Evolutionary conservation across 2,888 invertebrate genomes (phyloP).

Genomic region (Ennomos quercinarius): DNA sequence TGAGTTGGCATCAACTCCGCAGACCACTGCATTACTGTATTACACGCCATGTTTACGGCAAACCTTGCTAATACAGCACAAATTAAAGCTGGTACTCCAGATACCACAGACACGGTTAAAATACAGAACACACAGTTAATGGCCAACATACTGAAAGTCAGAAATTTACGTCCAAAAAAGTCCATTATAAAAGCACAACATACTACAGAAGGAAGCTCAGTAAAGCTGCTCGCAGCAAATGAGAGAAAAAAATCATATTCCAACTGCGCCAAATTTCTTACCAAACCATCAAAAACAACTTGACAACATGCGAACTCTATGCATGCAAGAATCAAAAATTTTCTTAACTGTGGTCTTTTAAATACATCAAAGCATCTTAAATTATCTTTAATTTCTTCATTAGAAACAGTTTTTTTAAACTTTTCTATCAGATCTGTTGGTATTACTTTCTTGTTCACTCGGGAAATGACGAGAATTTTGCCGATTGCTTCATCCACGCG

Average conservation of each 20-base stretch:
- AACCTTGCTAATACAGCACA: conserved; percentile 63
- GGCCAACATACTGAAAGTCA: conserved; percentile 49
- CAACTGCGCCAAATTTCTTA: conserved; percentile 58
- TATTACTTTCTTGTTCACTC: conserved; percentile 59
- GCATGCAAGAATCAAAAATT: conserved; percentile 56
- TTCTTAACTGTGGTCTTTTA: conserved; percentile 56
- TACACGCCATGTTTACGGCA: conserved; percentile 58
- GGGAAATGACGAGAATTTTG: conserved; percentile 56
- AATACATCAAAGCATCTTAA: conserved; percentile 54
- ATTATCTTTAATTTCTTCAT: conserved; percentile 45
- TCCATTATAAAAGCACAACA: conserved; percentile 61
- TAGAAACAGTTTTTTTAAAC: conserved; percentile 49
- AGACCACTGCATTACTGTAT: conserved; percentile 59
- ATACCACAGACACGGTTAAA: conserved; percentile 50
- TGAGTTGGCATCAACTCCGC: conserved; percentile 62
- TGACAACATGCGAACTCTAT: conserved; percentile 57
- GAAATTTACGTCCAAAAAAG: conserved; percentile 61
- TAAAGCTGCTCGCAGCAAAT: conserved; percentile 59
- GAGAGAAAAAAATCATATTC: conserved; percentile 64
- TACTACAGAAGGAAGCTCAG: conserved; percentile 62
- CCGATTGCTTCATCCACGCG: conserved; percentile 59
- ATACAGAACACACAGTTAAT: conserved; percentile 55
- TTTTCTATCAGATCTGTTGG: conserved; percentile 56
- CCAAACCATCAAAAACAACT: conserved; percentile 60
- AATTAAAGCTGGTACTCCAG: conserved; percentile 52